These are phyloP conservation scores for Bathynomus jamesi DNA, from an alignment of 1,140 invertebrate genomes.

Conservation along the genomic window DNA sequence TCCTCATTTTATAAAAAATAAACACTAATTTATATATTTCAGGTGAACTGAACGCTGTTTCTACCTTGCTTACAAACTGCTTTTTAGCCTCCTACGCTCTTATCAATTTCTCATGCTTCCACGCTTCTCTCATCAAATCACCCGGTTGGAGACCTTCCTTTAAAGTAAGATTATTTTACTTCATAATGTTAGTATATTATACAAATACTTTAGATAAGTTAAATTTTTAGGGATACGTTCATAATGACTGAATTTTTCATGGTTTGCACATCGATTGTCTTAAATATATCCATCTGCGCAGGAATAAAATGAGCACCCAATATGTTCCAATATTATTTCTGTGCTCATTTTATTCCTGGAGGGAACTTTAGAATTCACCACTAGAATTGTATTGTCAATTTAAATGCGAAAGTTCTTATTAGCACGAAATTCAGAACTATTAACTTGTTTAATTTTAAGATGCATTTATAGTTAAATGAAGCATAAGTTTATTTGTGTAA, in stretches of 20 bases:
- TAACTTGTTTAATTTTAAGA: not conserved
- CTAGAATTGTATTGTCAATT: not conserved
- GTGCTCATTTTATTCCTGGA: not conserved
- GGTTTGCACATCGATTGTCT: not conserved
- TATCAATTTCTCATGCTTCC: conserved; percentile 95
- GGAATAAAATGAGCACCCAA: not conserved
- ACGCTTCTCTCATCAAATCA: conserved; percentile 70
- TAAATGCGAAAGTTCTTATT: not conserved
- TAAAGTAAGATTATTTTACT: no score
- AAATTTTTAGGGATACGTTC: not conserved
- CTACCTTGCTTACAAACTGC: conserved; percentile 91
- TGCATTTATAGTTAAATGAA: not conserved
- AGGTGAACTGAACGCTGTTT: conserved; percentile 82
- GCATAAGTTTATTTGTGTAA: not conserved
- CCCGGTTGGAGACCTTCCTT: conserved; percentile 81
- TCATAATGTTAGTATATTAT: no score
- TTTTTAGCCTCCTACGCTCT: conserved; percentile 92
- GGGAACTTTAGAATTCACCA: not conserved
- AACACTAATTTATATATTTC: conserved; percentile 23
- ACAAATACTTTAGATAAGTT: not conserved
- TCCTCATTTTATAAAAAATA: not conserved
- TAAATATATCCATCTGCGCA: not conserved
- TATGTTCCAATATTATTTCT: not conserved
- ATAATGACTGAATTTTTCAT: not conserved
- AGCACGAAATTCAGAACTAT: not conserved